Evolutionary conservation across 2,888 invertebrate species (phyloP), one percentile per base, ranked within the genome.

Genomic region (Cistogaster globosa): DNA sequence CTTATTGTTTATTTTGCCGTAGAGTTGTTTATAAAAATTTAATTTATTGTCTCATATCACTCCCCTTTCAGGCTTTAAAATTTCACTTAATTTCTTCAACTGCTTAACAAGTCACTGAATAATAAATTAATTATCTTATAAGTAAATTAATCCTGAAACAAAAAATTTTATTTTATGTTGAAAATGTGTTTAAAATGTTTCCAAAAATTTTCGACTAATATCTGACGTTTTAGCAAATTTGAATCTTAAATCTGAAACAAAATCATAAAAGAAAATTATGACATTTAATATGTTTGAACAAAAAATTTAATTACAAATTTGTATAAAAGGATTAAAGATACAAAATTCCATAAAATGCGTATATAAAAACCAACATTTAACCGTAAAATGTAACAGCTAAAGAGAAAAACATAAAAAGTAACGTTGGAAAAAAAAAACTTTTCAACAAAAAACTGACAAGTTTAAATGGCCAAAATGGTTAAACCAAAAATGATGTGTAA

Each of bases 401-500:
- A 51, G 14, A 58, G 75, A 79, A 26, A 26, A n/a, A n/a, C n/a
- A n/a, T 57, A 80, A 81, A 81, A 71, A 72, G 4, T 48, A 74
- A 71, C 26, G 32, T 55, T 55, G 26, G 4, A 26, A 26, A 26
- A 67, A 72, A 69, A 76, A 32, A 79, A 75, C 51, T 63, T 45
- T 16, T 32, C 51, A 67, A 83, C 78, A 38, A 51, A 42, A 79
- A 69, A 67, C 72, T 53, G 65, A 77, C 81, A 81, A 74, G 77
- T 63, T 74, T 81, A 78, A 84, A 72, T 36, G 75, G 51, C n/a
- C 53, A 74, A 81, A 84, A 81, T 57, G 62, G 55, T 78, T 81
- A 65, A 78, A 78, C 51, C 63, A 62, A 78, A 32, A 74, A 74
- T 78, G 72, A 84, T 84, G 77, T 81, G 81, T 74, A 84, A 84